Percentiles rank a stretch among this genome's conserved stretches.
Evolutionary conservation across 2,888 invertebrate genomes (phyloP).

Genomic region (Pyrochroa serraticornis): DNA sequence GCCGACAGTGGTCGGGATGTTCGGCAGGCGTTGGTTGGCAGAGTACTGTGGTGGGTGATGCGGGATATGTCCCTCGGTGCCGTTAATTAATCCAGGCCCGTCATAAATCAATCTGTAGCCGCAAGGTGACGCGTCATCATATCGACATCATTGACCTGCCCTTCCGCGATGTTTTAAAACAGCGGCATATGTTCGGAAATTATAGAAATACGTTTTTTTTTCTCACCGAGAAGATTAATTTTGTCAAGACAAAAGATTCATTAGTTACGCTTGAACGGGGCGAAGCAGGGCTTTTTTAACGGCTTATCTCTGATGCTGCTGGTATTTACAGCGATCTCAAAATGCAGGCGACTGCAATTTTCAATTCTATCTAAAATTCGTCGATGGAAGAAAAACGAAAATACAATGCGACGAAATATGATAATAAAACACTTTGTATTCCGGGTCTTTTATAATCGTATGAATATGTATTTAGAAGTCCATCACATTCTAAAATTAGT

Average conservation of each 20-base stretch:
- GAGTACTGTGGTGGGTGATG: slow-evolving; percentile 43
- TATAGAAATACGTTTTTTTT: slow-evolving; percentile 33
- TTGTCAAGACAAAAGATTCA: slow-evolving; percentile 38
- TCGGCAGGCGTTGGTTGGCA: slow-evolving; percentile 31
- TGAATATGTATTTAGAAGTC: too few species aligned
- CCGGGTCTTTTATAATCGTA: too few species aligned
- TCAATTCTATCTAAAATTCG: too few species aligned
- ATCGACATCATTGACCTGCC: slow-evolving; percentile 59
- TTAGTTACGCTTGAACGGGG: slow-evolving; percentile 33
- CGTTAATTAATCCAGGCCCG: slow-evolving; percentile 55
- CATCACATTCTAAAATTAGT: too few species aligned
- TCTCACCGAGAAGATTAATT: slow-evolving; percentile 34
- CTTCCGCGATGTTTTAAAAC: slow-evolving; percentile 48
- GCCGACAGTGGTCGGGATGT: slow-evolving; percentile 48
- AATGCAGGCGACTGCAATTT: too few species aligned
- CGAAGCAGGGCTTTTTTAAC: not conserved
- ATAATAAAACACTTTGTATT: too few species aligned
- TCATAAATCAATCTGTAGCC: slow-evolving; percentile 59
- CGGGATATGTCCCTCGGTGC: slow-evolving; percentile 51
- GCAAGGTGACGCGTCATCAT: slow-evolving; percentile 60
- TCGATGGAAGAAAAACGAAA: too few species aligned
- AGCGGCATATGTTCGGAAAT: slow-evolving; percentile 43
- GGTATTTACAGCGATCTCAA: too few species aligned
- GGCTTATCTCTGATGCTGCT: too few species aligned
- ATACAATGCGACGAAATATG: too few species aligned